Conservation (phyloP, 2,797 vertebrate species). For the Neosalanx taihuensis region DNA sequence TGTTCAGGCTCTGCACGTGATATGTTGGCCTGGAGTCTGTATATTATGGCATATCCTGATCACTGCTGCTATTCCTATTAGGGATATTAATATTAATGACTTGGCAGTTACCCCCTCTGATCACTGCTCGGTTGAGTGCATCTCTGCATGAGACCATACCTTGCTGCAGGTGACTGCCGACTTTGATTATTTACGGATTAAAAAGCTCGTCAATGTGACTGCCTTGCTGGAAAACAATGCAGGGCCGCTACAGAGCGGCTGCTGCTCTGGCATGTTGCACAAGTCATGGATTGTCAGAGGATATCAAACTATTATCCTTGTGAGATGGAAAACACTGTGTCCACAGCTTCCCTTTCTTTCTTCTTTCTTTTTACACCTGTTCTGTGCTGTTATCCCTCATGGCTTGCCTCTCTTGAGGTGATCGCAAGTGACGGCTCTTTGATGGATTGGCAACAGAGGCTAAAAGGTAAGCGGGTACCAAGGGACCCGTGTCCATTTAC, state of each 20-base stretch:
- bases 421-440: slow-evolving; percentile 26
- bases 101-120: slow-evolving; percentile 54
- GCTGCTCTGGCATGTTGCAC: neutral
- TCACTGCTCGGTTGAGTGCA: slow-evolving; percentile 59
- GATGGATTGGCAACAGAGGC: slow-evolving; percentile 51
- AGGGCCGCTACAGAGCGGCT: neutral
- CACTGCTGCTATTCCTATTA: slow-evolving; percentile 53
- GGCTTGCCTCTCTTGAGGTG: neutral
- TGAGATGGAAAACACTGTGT: neutral
- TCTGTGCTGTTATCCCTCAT: neutral
- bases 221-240: neutral
- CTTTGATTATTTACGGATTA: slow-evolving; percentile 69
- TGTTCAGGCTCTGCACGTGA: slow-evolving; percentile 30
- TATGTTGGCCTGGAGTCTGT: slow-evolving; percentile 33
- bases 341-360: neutral
- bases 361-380: slow-evolving; percentile 6
- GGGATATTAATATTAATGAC: slow-evolving; percentile 71
- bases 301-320: neutral
- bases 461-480: slow-evolving; percentile 55
- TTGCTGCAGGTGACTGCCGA: slow-evolving; percentile 76
- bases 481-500: slow-evolving; percentile 32
- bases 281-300: neutral
- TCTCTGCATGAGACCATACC: slow-evolving; percentile 69
- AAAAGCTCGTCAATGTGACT: slow-evolving; percentile 55
- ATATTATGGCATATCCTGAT: slow-evolving; percentile 50